phyloP scores from a whole-genome alignment of 1,140 invertebrate species.

The Lordiphosa clarofinis region DNA sequence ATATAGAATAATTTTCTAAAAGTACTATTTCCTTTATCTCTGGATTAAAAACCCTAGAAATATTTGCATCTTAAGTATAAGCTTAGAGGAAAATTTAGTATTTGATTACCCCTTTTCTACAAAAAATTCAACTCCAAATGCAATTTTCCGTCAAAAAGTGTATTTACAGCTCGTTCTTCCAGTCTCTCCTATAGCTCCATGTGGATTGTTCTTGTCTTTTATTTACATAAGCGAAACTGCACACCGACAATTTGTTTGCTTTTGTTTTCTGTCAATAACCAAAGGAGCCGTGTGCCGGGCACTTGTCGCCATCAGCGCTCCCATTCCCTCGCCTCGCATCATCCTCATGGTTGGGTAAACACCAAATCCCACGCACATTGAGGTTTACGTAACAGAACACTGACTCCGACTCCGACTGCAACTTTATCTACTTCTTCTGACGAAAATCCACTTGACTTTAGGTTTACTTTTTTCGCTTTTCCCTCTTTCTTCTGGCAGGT shows the following conservation, averaged over 20 bases:
- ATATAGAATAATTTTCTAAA: no score
- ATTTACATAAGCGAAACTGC: conserved; percentile 63
- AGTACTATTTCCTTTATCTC: no score
- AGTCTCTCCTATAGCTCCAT: no score
- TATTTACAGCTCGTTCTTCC: conserved; percentile 2
- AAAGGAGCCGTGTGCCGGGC: conserved; percentile 42
- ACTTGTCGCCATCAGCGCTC: conserved; percentile 64
- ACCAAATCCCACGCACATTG: conserved; percentile 57
- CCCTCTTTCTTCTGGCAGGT: conserved; percentile 47
- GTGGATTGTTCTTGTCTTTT: conserved; percentile 25
- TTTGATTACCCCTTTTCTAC: no score
- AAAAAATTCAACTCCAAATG: no score
- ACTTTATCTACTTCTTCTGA: conserved; percentile 56
- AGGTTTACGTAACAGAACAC: conserved; percentile 31
- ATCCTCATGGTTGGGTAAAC: conserved; percentile 49
- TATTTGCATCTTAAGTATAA: no score
- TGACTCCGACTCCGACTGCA: conserved; percentile 29
- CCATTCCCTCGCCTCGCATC: no score
- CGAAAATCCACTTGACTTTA: conserved; percentile 68
- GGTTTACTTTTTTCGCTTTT: conserved; percentile 28
- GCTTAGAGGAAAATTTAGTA: no score
- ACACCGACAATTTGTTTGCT: conserved; percentile 69
- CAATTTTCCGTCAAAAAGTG: conserved; percentile 1
- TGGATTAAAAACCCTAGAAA: no score
- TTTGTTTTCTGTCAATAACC: conserved; percentile 74